These are phyloP conservation scores for Pantelozetes paolii DNA, from an alignment of 2,888 invertebrate species.

Conservation along the genomic window DNA sequence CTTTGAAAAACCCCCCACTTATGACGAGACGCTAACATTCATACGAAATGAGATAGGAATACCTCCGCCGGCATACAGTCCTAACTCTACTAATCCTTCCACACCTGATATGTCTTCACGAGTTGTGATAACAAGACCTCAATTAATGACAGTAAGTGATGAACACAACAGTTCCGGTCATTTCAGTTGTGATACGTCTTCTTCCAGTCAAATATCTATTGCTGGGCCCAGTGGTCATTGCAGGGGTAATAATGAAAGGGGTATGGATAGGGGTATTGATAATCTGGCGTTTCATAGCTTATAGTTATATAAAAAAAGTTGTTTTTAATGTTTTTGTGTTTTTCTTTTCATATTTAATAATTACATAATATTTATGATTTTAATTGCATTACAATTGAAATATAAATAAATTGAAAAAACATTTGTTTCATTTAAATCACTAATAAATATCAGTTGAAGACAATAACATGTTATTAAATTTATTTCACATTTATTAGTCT, in stretches of 20 bases:
- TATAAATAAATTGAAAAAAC: no score
- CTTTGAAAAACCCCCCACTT: constrained; percentile 38
- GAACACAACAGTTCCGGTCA: neutral
- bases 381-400: no score
- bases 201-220: neutral
- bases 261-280: neutral
- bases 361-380: no score
- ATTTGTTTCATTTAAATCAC: no score
- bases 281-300: constrained; percentile 21
- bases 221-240: constrained; percentile 24
- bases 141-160: neutral
- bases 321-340: no score
- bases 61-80: constrained; percentile 34
- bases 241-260: neutral
- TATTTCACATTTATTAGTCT: no score
- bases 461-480: no score
- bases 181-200: neutral
- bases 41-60: constrained; percentile 37
- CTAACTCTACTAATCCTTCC: constrained; percentile 7
- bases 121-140: neutral
- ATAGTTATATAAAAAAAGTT: no score
- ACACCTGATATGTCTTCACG: constrained; percentile 4
- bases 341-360: no score
- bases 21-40: constrained; percentile 37
- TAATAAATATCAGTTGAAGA: no score